These are phyloP conservation scores for Fulmarus glacialis DNA, from an alignment of 2,113 vertebrate species.

Conservation along the genomic window DNA sequence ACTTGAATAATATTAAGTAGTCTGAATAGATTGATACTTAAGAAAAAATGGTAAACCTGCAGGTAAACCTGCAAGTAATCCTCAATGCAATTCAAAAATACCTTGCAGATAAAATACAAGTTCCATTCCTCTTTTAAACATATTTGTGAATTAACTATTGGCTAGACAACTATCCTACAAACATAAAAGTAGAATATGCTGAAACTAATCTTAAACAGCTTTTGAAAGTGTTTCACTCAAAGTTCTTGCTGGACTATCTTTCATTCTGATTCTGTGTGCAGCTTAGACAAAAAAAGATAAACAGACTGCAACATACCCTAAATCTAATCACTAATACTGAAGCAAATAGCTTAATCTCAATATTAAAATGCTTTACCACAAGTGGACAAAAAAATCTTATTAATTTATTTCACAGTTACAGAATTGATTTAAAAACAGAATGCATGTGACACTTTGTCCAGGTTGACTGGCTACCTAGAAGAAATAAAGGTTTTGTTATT, in stretches of 20 bases:
- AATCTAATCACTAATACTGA: background rate
- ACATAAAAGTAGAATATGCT: background rate
- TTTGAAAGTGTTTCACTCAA: background rate
- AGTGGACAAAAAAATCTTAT: background rate
- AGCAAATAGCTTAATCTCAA: background rate
- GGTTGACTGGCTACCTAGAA: background rate
- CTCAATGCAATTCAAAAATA: background rate
- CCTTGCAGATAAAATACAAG: background rate
- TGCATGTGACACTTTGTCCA: fast-evolving
- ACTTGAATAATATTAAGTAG: background rate
- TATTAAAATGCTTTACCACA: background rate
- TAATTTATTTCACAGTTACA: background rate
- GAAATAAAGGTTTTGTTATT: background rate
- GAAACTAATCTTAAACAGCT: background rate
- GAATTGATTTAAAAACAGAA: background rate
- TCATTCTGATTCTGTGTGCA: background rate
- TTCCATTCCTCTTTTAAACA: background rate
- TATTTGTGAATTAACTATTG: background rate
- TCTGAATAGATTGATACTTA: background rate
- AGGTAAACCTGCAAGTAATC: background rate
- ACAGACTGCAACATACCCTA: background rate
- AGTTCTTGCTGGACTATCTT: background rate
- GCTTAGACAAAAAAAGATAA: background rate
- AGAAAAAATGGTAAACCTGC: background rate
- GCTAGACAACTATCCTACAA: background rate